A percentile compares a stretch with the other conserved stretches of the same genome.
Evolutionary conservation across 1,140 invertebrate species (phyloP).

Genomic region (Zaprionus ornatus): DNA sequence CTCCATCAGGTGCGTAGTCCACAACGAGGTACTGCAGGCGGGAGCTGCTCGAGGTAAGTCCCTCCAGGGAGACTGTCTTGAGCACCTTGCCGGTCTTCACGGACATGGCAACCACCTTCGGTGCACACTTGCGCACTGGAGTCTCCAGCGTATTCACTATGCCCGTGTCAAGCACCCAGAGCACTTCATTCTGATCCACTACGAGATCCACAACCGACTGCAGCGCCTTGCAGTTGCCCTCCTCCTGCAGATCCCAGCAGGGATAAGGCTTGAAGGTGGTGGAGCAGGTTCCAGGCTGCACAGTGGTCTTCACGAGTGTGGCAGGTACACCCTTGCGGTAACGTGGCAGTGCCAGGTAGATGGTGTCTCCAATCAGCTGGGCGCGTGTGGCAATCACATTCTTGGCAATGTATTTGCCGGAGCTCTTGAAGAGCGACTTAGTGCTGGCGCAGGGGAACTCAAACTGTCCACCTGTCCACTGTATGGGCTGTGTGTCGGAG

Average conservation of each 20-base stretch:
- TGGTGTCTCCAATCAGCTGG: conserved; percentile 85
- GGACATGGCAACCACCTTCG: conserved; percentile 86
- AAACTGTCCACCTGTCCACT: conserved; percentile 84
- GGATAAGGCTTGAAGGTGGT: conserved; percentile 85
- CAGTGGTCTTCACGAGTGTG: conserved; percentile 85
- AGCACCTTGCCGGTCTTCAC: conserved; percentile 86
- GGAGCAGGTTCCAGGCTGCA: conserved; percentile 83
- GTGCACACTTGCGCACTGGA: conserved; percentile 85
- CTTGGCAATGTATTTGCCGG: conserved; percentile 85
- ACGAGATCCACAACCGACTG: conserved; percentile 87
- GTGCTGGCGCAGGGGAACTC: conserved; percentile 85
- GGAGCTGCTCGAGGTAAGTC: conserved; percentile 84
- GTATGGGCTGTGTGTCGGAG: conserved; percentile 66
- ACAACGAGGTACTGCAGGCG: conserved; percentile 86
- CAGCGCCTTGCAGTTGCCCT: conserved; percentile 85
- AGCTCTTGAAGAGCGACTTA: conserved; percentile 85
- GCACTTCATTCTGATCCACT: conserved; percentile 84
- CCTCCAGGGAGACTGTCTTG: conserved; percentile 85
- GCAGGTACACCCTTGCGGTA: conserved; percentile 86
- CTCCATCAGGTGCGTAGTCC: conserved; percentile 85
- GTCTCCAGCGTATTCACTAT: conserved; percentile 85
- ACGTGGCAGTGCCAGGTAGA: conserved; percentile 85
- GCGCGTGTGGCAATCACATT: conserved; percentile 86
- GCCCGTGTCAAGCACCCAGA: conserved; percentile 87
- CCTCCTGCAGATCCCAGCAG: conserved; percentile 86